A percentile compares a stretch with the other conserved stretches of the same genome.
Conservation (phyloP, 2,113 vertebrate species). For the Piprites chloris region DNA sequence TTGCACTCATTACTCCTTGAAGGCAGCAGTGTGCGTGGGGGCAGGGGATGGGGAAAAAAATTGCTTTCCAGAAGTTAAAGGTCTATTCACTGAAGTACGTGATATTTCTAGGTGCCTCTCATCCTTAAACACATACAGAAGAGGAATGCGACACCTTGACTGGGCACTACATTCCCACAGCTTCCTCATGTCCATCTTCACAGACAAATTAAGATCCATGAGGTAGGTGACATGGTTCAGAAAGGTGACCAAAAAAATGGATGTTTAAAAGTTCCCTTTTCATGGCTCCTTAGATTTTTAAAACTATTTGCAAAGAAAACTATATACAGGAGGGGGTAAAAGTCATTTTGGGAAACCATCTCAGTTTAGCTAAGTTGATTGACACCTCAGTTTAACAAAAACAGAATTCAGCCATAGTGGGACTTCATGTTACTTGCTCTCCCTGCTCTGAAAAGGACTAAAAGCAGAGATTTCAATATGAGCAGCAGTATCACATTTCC, state of each 20-base stretch:
- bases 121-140: background rate
- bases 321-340: background rate
- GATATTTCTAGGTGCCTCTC: background rate
- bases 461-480: background rate
- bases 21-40: background rate
- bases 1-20: background rate
- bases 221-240: background rate
- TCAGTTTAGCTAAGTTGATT: background rate
- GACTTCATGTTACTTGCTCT: background rate
- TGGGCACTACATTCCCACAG: background rate
- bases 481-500: background rate
- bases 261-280: background rate
- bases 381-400: background rate
- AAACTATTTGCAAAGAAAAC: background rate
- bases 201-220: background rate
- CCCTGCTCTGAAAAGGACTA: background rate
- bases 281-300: background rate
- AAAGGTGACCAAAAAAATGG: background rate
- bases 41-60: background rate
- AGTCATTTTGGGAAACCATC: background rate
- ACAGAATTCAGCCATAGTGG: background rate
- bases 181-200: background rate
- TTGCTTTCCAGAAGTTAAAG: background rate
- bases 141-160: background rate
- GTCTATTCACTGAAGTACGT: background rate